phyloP scores from a whole-genome alignment of 2,888 invertebrate species.

The Himalopsyche anomala region DNA sequence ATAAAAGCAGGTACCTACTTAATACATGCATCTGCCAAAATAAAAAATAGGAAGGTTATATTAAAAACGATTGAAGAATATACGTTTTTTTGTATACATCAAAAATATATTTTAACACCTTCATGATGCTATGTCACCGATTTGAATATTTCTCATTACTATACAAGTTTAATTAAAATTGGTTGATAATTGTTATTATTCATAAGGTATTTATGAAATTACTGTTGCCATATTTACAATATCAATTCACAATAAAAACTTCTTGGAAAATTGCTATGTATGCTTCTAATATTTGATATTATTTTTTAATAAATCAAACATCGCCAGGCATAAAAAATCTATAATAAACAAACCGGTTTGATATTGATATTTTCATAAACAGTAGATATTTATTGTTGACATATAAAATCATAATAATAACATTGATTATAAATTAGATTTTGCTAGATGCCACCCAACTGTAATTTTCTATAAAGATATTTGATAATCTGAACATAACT shows the following conservation, averaged over 20 bases:
- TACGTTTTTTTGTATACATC: no score
- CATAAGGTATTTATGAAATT: background rate
- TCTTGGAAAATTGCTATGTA: slow-evolving; percentile 10
- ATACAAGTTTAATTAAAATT: no score
- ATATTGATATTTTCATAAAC: slow-evolving; percentile 33
- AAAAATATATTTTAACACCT: no score
- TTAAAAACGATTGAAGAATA: no score
- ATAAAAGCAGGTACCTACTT: no score
- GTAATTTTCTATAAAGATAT: no score
- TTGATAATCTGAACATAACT: no score
- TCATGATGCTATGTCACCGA: no score
- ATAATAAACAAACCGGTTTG: slow-evolving; percentile 12
- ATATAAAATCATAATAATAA: background rate
- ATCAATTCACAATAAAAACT: background rate
- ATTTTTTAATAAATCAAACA: slow-evolving; percentile 33
- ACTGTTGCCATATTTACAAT: slow-evolving; percentile 19
- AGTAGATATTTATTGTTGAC: background rate
- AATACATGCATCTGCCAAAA: no score
- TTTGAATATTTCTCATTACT: no score
- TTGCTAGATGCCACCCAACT: no score
- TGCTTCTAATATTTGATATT: background rate
- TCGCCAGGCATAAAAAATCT: background rate
- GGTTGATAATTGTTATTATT: background rate
- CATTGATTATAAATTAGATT: background rate
- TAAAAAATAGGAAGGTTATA: no score